These are phyloP conservation scores for Leptinotarsa haldemani DNA, from an alignment of 2,888 invertebrate genomes.

Conservation along the genomic window DNA sequence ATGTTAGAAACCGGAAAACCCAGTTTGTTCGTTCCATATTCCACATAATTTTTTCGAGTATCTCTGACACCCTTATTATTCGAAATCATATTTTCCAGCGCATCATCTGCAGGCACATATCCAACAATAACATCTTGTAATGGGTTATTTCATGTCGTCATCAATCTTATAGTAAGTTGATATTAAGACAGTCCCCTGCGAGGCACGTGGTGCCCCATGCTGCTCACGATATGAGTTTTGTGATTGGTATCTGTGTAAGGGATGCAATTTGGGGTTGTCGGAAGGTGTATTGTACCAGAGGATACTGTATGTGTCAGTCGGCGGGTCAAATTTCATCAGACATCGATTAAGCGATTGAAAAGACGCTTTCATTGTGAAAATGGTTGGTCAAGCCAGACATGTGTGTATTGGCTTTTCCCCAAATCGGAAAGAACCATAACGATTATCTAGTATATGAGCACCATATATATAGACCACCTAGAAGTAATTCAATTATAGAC, in stretches of 20 bases:
- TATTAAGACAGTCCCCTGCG: slow-evolving; percentile 46
- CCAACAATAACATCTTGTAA: slow-evolving; percentile 36
- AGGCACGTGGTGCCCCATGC: slow-evolving; percentile 47
- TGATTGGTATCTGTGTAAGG: slow-evolving; percentile 47
- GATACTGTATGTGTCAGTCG: slow-evolving; percentile 24
- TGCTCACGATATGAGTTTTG: slow-evolving; percentile 50
- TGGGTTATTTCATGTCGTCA: slow-evolving; percentile 48
- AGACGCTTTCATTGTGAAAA: background rate
- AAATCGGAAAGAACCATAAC: background rate
- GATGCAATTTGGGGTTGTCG: slow-evolving; percentile 33
- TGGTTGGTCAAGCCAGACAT: background rate
- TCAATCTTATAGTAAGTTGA: slow-evolving; percentile 49
- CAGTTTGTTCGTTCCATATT: no score
- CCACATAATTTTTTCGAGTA: no score
- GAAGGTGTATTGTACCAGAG: slow-evolving; percentile 18
- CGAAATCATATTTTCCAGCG: background rate
- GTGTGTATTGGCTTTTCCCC: background rate
- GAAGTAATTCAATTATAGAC: no score
- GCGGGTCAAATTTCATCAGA: slow-evolving; percentile 4
- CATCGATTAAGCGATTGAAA: background rate
- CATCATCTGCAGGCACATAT: background rate
- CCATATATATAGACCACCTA: no score
- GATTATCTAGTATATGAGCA: no score
- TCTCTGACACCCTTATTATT: background rate
- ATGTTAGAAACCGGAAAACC: no score